Evolutionary conservation across 2,113 vertebrate genomes (phyloP), one percentile per base, ranked within the genome.

Genomic region (Natator depressus): DNA sequence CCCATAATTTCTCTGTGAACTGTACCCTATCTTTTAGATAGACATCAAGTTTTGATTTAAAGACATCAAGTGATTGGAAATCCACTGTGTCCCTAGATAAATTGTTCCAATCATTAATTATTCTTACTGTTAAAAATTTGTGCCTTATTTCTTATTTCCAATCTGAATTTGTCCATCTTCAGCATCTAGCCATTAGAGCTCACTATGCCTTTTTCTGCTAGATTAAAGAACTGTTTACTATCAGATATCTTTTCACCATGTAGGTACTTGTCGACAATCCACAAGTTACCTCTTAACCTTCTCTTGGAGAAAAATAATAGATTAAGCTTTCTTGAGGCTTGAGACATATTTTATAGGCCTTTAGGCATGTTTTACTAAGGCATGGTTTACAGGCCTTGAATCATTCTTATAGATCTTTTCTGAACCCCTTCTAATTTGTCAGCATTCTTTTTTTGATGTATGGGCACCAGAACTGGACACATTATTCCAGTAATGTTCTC

Each of bases 1-100:
- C 91, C 96, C 57, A 84, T 94, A 94, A 90, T 91, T 89, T 87
- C 76, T 96, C 31, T 96, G 92, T n/a, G 91, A 75, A 85, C 46
- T 3, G 0, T 89, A 80, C 81, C 89, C 94, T 94, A 89, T 93
- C 91, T 88, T 95, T 96, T n/a, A 69, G 62, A n/a, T 31, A 69
- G 31, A 49, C 38, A 8, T 62, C 69, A 24, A 69, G 89, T 69
- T 16, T 86, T 93, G 92, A 72, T 55, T 62, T 57, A 50, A 91
- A 87, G 84, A 42, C 78, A 94, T 91, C 42, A 17, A 85, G 54
- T 84, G 53, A 17, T 87, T 85, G 78, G 88, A 57, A 87, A 91
- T 79, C 79, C 12, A 27, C 75, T 12, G 20, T 81, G 88, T 59
- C 85, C 6, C 76, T 76, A 35, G n/a, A 8, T 83, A 16, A 91